Evolutionary conservation across 2,797 vertebrate species (phyloP), one percentile per base, ranked within the genome.

Genomic region (Perdix hodgsoniae): DNA sequence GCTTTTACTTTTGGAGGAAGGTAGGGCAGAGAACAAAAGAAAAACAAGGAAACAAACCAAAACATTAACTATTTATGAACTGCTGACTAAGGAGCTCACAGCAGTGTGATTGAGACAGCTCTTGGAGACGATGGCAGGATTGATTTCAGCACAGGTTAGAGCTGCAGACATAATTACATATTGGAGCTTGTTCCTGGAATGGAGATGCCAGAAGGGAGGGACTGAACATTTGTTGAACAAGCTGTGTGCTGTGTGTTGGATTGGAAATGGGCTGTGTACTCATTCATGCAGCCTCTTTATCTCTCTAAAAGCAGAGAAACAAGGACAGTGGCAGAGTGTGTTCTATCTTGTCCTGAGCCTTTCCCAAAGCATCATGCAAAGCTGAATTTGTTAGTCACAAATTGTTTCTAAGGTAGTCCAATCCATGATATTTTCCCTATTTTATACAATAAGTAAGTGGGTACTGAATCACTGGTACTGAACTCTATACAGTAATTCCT

Each of bases 141-240:
- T 6, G 44, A 3, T 0, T 5, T 2, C 72, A 73, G 6, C 2
- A 59, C 26, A 19, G 13, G 12, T 44, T 61, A 77, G 52, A 45
- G 40, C 40, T 75, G 60, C n/a, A 63, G 80, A 50, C 22, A 35
- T 6, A 64, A 21, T 40, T 33, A 47, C 60, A 73, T 44, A 84
- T 2, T 42, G n/a, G 24, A 82, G 49, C 6, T 37, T 45, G 3
- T 71, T 90, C 17, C 77, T 84, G 29, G 37, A 23, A 10, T 9
- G 75, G 44, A 83, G 23, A 10, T 54, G n/a, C 39, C 54, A 61
- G 18, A 67, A 83, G 44, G 5, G 45, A 57, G 39, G 2, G 35
- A 63, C 13, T n/a, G 11, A 83, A 42, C 29, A 42, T 21, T 22
- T 56, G 16, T 10, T 50, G 63, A 84, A 59, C n/a, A 76, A 33